Conservation (phyloP, 1,140 invertebrate species). For the Macrobrachium nipponense region DNA sequence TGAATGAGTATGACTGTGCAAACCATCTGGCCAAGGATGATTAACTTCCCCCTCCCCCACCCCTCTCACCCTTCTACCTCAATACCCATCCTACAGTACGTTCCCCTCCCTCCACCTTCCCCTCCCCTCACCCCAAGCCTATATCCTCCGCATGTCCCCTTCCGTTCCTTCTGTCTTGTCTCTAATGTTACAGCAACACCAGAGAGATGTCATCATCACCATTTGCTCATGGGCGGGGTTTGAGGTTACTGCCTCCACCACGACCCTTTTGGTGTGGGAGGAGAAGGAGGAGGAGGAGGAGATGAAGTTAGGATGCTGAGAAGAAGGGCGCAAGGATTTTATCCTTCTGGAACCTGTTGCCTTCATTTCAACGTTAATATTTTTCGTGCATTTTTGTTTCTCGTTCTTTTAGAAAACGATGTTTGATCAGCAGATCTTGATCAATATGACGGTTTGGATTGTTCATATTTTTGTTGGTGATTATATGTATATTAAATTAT, state of each 20-base stretch:
- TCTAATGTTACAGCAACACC: too few species aligned
- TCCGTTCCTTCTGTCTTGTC: background rate
- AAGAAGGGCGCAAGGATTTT: background rate
- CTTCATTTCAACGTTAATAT: too few species aligned
- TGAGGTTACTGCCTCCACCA: too few species aligned
- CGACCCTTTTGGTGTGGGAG: background rate
- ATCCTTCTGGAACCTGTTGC: too few species aligned
- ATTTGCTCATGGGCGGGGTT: too few species aligned
- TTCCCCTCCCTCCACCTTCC: background rate
- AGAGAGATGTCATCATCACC: too few species aligned
- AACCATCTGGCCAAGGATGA: background rate
- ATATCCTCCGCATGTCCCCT: background rate
- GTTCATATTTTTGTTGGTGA: too few species aligned
- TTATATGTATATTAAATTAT: too few species aligned
- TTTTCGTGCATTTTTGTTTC: background rate
- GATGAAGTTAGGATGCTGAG: background rate
- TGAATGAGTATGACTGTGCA: constrained; percentile 14
- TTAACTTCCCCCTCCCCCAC: background rate
- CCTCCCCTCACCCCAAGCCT: background rate
- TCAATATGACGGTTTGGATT: too few species aligned
- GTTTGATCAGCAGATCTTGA: too few species aligned
- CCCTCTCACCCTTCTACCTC: background rate
- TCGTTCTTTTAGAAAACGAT: too few species aligned
- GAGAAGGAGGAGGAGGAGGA: background rate
- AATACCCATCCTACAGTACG: too few species aligned